Conservation (phyloP, 92 coral and sea anemone species). For the Nematostella vectensis region DNA sequence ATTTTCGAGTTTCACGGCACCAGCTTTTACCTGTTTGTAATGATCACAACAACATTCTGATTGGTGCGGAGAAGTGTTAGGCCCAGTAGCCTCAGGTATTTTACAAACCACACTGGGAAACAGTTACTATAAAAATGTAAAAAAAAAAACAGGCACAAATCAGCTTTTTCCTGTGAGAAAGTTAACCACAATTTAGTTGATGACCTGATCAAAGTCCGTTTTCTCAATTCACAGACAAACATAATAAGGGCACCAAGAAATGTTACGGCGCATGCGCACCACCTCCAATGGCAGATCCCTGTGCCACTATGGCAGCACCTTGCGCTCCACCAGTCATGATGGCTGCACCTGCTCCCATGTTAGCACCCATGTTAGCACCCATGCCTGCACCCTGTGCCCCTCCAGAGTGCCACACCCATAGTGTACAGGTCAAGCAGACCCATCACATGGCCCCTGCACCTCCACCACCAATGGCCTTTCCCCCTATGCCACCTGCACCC, state of each 20-base stretch:
- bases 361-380: constrained; percentile 12
- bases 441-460: constrained; percentile 63
- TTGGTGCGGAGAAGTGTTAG: no score
- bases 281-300: constrained; percentile 9
- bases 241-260: constrained; percentile 72
- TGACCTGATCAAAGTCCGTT: no score
- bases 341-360: constrained; percentile 15
- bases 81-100: no score
- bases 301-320: background rate
- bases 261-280: constrained; percentile 50
- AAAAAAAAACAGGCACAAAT: no score
- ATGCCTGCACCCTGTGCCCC: constrained; percentile 48
- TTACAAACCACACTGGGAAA: no score
- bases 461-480: constrained; percentile 64
- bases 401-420: constrained; percentile 42
- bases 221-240: constrained; percentile 36
- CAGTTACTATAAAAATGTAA: no score
- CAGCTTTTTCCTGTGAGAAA: no score
- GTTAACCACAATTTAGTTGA: no score
- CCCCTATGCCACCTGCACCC: constrained; percentile 52
- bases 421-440: constrained; percentile 32
- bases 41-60: no score
- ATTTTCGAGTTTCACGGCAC: no score
- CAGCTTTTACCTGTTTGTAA: no score
- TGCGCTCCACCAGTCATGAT: constrained; percentile 11